Evolutionary conservation across 2,888 invertebrate species (phyloP), one percentile per base, ranked within the genome.

Genomic region (Norana najaformis): DNA sequence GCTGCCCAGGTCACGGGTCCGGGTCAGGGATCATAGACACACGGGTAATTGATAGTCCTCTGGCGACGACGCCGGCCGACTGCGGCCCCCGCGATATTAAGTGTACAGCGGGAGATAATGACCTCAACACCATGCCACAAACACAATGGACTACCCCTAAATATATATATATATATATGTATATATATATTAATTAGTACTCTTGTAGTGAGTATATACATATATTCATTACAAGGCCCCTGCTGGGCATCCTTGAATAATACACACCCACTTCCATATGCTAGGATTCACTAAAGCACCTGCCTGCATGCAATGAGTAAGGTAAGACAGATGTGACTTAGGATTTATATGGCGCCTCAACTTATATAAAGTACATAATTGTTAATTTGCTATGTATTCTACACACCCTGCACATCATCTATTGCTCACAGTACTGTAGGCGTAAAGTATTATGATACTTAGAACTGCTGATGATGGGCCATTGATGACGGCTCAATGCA

Each of bases 21-120:
- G 37, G 85, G 85, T 85, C 85, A 37, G 36, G 36, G 85, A 37
- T 35, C 36, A 36, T 85, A 18, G 85, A 37, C 23, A 36, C 36
- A 1, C 34, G 36, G 36, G 85, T 85, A 85, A 85, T 85, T 85
- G 85, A 85, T 85, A 35, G 85, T 85, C 85, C 23, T 5, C 85
- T 18, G 85, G 85, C 23, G 85, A 8, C 85, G 85, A 16, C 14
- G 85, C 4, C 23, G 35, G 37, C 20, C 85, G 1, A 36, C 85
- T 37, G 37, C 18, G 8, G 85, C 85, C 69, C 13, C n/a, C 6
- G 69, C n/a, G 69, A 69, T 69, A 69, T 69, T 69, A 69, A 69
- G n/a, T 69, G 69, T 69, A 30, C 69, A 69, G 69, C n/a, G 69
- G 69, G 69, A 69, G 69, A 69, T 69, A 69, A 69, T 69, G 69